Base-by-base conservation (phyloP, 2,113 vertebrate genomes). In the Patagioenas fasciata region DNA sequence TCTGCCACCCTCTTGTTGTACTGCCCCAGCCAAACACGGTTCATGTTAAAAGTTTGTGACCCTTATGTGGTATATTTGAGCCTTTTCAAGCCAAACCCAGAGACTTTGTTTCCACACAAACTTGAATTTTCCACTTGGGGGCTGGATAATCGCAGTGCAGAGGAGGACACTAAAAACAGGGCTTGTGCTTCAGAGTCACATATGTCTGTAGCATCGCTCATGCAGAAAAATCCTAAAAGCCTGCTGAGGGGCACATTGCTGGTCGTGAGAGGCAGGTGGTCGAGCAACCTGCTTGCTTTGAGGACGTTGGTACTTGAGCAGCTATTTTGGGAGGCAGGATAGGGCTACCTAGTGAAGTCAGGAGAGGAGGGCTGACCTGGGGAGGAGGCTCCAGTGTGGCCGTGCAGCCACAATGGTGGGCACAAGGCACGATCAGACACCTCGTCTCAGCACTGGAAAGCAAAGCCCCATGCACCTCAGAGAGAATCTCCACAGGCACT, bases 121-220 rank as follows among this genome's bases (percentile, higher is more conserved):
- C 73, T 84, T 80, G 24, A 88, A 32, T 95, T 93, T 95, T 96
- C 89, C 94, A 79, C 44, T 5, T 64, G 58, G 31, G 61, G 88
- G 58, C 57, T 85, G 80, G 84, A 89, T 95, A 95, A 95, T 89
- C 19, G 0, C 80, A 94, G 93, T 84, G 89, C 73, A 81, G 93
- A 89, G 88, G 85, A 91, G 88, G 88, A 90, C 44, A 15, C 75
- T 91, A 91, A 91, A 95, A 93, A 31, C 38, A 61, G 89, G 83
- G 53, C 60, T 72, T 44, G 11, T 26, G 60, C 61, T 73, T 50
- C 5, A 6, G 29, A 64, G 26, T 57, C 2, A 2, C 32, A 0
- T 34, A 16, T 65, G 74, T 75, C 61, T 34, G 14, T 21, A 79
- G 62, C 44, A 95, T 82, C 42, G 36, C 56, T 70, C 15, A 31